Conservation (phyloP, 2,113 vertebrate genomes). For the Thermophis baileyi region DNA sequence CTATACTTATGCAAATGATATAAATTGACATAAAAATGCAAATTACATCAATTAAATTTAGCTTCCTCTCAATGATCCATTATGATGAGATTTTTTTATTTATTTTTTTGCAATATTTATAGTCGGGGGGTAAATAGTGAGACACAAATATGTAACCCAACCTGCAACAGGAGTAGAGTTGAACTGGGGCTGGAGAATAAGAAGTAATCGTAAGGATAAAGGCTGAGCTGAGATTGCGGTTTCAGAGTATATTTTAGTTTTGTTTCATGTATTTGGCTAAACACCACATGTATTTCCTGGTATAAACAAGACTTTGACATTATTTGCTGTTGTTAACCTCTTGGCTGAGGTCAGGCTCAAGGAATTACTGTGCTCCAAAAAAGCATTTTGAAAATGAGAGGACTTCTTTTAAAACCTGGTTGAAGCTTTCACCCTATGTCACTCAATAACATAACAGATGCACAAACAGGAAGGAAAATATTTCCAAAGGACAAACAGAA, state of each 20-base stretch:
- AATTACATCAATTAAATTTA: background rate
- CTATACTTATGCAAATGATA: background rate
- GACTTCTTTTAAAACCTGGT: conserved; percentile 11
- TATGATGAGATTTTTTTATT: background rate
- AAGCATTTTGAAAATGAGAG: background rate
- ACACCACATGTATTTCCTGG: background rate
- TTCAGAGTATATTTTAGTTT: background rate
- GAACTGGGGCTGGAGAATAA: background rate
- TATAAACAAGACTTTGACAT: background rate
- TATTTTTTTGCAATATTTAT: background rate
- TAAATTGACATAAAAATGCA: background rate
- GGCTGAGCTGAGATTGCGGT: rapidly evolving
- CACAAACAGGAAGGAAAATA: background rate
- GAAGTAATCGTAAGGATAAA: background rate
- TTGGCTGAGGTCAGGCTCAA: background rate
- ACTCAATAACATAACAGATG: background rate
- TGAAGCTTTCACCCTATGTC: background rate
- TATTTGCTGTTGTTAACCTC: background rate
- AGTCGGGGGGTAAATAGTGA: background rate
- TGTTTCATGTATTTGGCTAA: conserved; percentile 3
- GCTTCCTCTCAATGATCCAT: background rate
- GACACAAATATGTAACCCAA: too few relatives aligned
- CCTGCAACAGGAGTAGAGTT: background rate
- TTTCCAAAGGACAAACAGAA: background rate
- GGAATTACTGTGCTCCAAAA: conserved; percentile 1